Percentiles rank a stretch among this genome's conserved stretches.
Conservation (phyloP, 2,113 vertebrate genomes). For the Chaetodon trifascialis region DNA sequence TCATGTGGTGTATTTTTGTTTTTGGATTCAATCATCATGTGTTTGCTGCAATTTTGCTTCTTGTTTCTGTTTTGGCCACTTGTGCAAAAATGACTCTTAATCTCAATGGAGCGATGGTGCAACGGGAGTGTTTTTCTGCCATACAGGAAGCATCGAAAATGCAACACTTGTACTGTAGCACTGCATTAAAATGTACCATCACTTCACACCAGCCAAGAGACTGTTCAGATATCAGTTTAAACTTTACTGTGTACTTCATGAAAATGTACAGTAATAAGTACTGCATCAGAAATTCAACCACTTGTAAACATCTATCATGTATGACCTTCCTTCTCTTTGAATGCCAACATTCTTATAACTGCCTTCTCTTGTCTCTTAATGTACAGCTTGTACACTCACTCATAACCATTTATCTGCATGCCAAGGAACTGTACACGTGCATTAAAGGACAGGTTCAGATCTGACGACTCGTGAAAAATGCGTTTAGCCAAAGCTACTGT, state of each 20-base stretch:
- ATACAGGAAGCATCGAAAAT: not conserved
- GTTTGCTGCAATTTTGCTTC: not conserved
- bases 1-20: conserved; percentile 14
- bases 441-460: conserved; percentile 19
- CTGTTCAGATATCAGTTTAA: conserved; percentile 6
- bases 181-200: not conserved
- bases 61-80: conserved; percentile 28
- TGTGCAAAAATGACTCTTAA: conserved; percentile 19
- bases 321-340: conserved; percentile 48
- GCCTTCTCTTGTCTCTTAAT: conserved; percentile 37
- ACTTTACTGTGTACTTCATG: not conserved
- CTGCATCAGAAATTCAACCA: conserved; percentile 9
- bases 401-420: conserved; percentile 13
- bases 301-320: conserved; percentile 29
- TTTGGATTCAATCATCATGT: conserved; percentile 17
- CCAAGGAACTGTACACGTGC: not conserved
- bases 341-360: conserved; percentile 47
- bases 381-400: conserved; percentile 10
- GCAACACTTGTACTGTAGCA: not conserved
- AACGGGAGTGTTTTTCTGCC: conserved; percentile 10
- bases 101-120: conserved; percentile 21
- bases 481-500: not conserved
- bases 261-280: conserved; percentile 7
- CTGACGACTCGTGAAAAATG: not conserved
- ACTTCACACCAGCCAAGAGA: not conserved